Base-by-base conservation (phyloP, 2,113 vertebrate genomes). In the Otolemur garnettii region DNA sequence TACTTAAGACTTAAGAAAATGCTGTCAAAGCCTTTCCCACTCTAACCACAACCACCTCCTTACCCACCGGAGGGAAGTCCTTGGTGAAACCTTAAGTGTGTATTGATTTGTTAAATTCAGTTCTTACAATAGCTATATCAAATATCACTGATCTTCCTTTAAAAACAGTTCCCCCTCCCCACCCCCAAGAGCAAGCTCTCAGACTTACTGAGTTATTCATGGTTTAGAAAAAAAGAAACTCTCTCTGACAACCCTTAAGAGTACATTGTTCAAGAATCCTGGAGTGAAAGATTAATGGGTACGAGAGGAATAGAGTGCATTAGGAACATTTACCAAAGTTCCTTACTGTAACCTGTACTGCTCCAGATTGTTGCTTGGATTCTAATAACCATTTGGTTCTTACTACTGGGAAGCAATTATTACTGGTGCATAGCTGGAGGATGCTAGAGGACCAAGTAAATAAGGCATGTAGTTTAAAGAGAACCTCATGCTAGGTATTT, bases 51-150 rank as follows among this genome's bases (percentile, higher is more conserved):
- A 45, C 10, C 5, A n/a, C 64, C 60, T 80, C 50, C 21, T 77
- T 55, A 13, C 11, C 24, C 6, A 66, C 50, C 45, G 5, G 0
- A 53, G 78, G 5, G 0, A 53, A 81, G 4, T 22, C 45, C 28
- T 64, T n/a, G 30, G 24, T 18, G 3, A 2, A 60, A 64, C 45
- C 12, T 0, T 86, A 21, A 87, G 50, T 26, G 6, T 55, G 9
- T 85, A 90, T 60, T 45, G 75, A 79, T 94, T 94, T 81, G 50
- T 79, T 92, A 96, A 90, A 91, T 95, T 93, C 68, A 68, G 24
- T 89, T 93, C 80, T 97, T 90, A 21, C 35, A 68, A 60, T 35
- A 87, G 71, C 59, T 92, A 0, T 60, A 93, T 91, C 75, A 96
- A 64, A 78, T 90, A 93, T 57, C 22, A n/a, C 42, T 11, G 30